Evolutionary conservation across 2,888 invertebrate species (phyloP).

Genomic region (Plagiodera versicolora): DNA sequence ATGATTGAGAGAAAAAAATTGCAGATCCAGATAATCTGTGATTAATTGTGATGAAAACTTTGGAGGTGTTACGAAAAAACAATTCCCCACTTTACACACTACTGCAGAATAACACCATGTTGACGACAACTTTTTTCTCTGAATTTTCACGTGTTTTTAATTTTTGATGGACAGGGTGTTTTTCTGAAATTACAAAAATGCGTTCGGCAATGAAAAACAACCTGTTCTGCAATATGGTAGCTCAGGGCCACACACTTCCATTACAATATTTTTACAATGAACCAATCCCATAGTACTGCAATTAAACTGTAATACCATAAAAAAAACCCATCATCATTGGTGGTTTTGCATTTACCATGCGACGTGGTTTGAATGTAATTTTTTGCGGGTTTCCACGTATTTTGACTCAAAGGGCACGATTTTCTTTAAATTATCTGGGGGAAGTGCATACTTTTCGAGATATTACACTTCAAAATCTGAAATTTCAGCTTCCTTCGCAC

Average conservation of each 20-base stretch:
- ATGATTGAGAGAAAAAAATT: constrained; percentile 45
- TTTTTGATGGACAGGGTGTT: not conserved
- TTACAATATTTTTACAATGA: constrained; percentile 48
- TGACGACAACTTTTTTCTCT: not conserved
- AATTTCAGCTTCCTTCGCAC: no score
- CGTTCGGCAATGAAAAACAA: constrained; percentile 4
- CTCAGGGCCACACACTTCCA: constrained; percentile 57
- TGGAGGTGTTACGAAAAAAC: constrained; percentile 6
- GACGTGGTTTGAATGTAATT: no score
- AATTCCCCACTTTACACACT: no score
- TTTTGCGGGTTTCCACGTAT: no score
- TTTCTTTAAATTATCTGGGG: no score
- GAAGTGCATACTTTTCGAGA: no score
- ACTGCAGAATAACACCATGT: no score
- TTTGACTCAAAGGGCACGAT: no score
- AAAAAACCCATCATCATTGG: not conserved
- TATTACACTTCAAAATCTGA: no score
- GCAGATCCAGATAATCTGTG: constrained; percentile 53
- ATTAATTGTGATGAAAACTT: constrained; percentile 52
- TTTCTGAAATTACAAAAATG: not conserved
- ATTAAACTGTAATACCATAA: not conserved
- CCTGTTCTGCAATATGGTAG: constrained; percentile 47
- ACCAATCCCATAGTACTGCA: constrained; percentile 5
- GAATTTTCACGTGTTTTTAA: no score
- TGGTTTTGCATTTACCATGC: no score